Base-by-base conservation (phyloP, 2,797 vertebrate species). In the Gorsachius magnificus region DNA sequence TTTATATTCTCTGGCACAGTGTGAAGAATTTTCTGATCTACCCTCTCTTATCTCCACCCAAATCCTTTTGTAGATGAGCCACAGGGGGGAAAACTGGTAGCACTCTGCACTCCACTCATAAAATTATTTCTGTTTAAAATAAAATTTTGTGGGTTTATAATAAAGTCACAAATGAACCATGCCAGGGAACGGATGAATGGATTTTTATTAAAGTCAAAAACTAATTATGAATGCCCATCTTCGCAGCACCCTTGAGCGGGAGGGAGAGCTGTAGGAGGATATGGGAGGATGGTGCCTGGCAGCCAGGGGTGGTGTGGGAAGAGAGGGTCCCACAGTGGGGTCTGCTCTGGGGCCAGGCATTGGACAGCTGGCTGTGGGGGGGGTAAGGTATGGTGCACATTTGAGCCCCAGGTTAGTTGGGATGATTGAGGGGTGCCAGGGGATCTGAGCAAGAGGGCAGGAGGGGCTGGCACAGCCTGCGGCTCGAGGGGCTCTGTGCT, bases 61-160 rank as follows among this genome's bases (percentile, higher is more conserved):
- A 86, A 78, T 56, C 38, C 29, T 81, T 90, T 29, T 63, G 54
- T 87, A 90, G 83, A 72, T 65, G 76, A 93, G 63, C 50, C 83
- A 84, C 58, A 82, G 76, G 61, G 83, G 70, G 88, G 50, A 92
- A 88, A 88, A 79, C 58, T 81, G 65, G 50, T 70, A 83, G 38
- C 35, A 43, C 16, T 69, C 41, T 58, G 81, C 64, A 41, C 11
- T 79, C 87, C 68, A 69, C 50, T 83, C 43, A 74, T 70, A 66
- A 80, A 70, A 92, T 83, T n/a, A 60, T 38, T 63, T 89, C 63
- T 95, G 48, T 63, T 94, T 71, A 84, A 89, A 95, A 71, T 60
- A 78, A 85, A 69, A 60, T 68, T 10, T 36, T 83, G 9, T 43
- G 11, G 5, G 72, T 65, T 82, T 63, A 21, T 45, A 56, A 83